A percentile compares a stretch with the other conserved stretches of the same genome.
Evolutionary conservation across 2,888 invertebrate genomes (phyloP).

Genomic region (Pachliopta kotzebuea): DNA sequence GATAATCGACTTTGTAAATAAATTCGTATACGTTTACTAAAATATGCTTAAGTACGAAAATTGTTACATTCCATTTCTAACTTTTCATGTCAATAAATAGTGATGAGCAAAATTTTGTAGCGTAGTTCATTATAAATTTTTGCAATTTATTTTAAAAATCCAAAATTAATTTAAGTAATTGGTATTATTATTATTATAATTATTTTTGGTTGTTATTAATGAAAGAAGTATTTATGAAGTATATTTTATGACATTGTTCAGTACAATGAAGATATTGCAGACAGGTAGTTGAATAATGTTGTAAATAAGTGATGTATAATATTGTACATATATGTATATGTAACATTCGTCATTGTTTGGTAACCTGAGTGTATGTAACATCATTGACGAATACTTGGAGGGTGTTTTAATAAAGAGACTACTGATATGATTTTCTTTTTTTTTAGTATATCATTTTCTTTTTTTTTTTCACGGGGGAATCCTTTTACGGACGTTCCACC

Average conservation of each 20-base stretch:
- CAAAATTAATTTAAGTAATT: constrained; percentile 7
- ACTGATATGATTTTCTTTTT: constrained; percentile 46
- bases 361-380: constrained; percentile 68
- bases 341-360: constrained; percentile 53
- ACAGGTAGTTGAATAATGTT: constrained; percentile 35
- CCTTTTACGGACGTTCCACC: too few species aligned
- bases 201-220: constrained; percentile 29
- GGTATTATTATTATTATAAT: too few species aligned
- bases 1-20: constrained; percentile 64
- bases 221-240: constrained; percentile 35
- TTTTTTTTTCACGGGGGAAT: too few species aligned
- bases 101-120: too few species aligned
- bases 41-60: constrained; percentile 30
- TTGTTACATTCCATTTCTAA: constrained; percentile 15
- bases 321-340: constrained; percentile 58
- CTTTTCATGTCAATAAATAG: too few species aligned
- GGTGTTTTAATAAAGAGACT: constrained; percentile 78
- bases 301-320: constrained; percentile 52
- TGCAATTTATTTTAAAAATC: background rate
- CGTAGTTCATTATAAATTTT: constrained; percentile 2
- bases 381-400: constrained; percentile 63
- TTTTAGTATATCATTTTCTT: too few species aligned
- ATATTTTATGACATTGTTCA: constrained; percentile 36
- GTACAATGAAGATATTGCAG: constrained; percentile 10
- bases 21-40: constrained; percentile 62